Evolutionary conservation across 1,140 invertebrate species (phyloP).

Genomic region (Orchestia grillus): DNA sequence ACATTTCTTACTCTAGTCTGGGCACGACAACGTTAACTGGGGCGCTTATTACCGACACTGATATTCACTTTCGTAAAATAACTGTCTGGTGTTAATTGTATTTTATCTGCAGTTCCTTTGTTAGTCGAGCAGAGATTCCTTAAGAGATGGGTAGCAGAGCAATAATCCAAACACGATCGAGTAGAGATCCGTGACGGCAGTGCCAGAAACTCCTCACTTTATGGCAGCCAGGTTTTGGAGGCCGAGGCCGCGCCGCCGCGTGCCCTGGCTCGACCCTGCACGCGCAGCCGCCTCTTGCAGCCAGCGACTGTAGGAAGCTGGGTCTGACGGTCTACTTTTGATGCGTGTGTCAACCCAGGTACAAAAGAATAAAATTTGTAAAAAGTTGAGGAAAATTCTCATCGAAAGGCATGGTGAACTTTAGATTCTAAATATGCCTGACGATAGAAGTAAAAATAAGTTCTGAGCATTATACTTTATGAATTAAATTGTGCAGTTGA

Average conservation of each 20-base stretch:
- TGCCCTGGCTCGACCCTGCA: neutral
- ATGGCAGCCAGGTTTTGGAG: conserved; percentile 26
- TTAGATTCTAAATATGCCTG: neutral
- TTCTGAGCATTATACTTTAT: neutral
- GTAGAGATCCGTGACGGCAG: conserved; percentile 53
- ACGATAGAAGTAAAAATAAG: neutral
- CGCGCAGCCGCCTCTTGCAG: neutral
- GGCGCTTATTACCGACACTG: conserved; percentile 49
- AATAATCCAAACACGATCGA: conserved; percentile 50
- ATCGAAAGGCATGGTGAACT: neutral
- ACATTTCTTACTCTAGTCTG: conserved; percentile 20
- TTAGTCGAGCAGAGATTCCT: conserved; percentile 8
- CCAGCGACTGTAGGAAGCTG: neutral
- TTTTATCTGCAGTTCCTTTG: conserved; percentile 51
- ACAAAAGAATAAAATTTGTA: neutral
- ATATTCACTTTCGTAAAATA: conserved; percentile 45
- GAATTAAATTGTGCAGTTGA: neutral
- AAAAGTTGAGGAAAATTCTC: neutral
- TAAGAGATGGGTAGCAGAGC: conserved; percentile 47
- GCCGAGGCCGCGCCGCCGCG: neutral
- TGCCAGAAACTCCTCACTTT: conserved; percentile 46
- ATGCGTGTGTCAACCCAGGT: neutral
- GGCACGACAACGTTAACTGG: conserved; percentile 53
- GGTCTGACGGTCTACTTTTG: neutral
- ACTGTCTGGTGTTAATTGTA: conserved; percentile 50